A percentile compares a stretch with the other conserved stretches of the same genome.
Conservation (phyloP, 2,113 vertebrate species). For the Symphodus melops region DNA sequence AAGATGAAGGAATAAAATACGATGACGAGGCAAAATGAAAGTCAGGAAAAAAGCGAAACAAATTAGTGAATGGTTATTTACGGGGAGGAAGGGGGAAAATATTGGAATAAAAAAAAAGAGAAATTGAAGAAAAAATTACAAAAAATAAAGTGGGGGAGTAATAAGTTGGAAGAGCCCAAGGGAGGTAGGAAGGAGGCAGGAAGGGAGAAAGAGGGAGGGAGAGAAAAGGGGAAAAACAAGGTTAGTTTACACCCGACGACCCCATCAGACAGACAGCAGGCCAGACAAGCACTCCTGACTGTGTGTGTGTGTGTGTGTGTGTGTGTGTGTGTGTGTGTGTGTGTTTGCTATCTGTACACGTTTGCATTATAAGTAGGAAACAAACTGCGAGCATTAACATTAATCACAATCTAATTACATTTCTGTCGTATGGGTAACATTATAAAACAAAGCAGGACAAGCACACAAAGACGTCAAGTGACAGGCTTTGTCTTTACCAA, state of each 20-base stretch:
- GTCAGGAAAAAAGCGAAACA: too few species aligned
- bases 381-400: neutral
- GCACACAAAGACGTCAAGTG: neutral
- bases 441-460: neutral
- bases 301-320: conserved; percentile 25
- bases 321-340: conserved; percentile 19
- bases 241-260: conserved; percentile 74
- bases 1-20: neutral
- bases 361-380: neutral
- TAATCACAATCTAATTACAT: neutral
- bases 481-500: neutral
- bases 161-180: neutral
- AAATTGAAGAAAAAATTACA: too few species aligned
- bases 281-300: conserved; percentile 17
- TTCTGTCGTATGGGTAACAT: neutral
- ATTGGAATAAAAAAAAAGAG: neutral
- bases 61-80: too few species aligned
- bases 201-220: conserved; percentile 18
- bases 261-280: conserved; percentile 51
- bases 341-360: neutral
- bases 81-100: neutral
- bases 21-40: too few species aligned
- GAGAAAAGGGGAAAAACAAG: conserved; percentile 69
- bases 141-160: conserved; percentile 39
- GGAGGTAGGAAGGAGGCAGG: conserved; percentile 8